Conservation (phyloP, 2,113 vertebrate species). For the Neodon shergylaensis region DNA sequence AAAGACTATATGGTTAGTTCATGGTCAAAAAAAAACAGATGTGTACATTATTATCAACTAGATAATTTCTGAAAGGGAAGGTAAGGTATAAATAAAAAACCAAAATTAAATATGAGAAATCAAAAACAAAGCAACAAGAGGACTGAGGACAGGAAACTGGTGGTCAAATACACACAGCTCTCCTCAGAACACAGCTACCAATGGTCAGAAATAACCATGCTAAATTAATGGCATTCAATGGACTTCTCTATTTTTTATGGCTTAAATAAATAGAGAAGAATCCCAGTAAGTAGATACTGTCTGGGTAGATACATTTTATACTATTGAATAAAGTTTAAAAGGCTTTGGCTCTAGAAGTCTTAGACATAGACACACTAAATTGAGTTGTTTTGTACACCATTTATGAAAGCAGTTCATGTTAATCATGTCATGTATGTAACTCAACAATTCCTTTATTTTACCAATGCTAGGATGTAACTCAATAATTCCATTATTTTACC, state of each 20-base stretch:
- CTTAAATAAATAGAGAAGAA: background rate
- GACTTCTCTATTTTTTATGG: background rate
- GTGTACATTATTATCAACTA: background rate
- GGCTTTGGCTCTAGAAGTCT: background rate
- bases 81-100: background rate
- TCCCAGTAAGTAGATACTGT: background rate
- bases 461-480: background rate
- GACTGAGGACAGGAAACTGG: background rate
- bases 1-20: background rate
- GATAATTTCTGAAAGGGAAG: background rate
- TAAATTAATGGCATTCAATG: background rate
- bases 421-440: slow-evolving; percentile 4
- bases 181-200: background rate
- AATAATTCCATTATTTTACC: background rate
- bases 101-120: background rate
- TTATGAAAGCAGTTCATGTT: slow-evolving; percentile 25
- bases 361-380: background rate
- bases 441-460: background rate
- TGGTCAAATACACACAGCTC: background rate
- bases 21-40: background rate
- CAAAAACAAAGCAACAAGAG: background rate
- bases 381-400: background rate
- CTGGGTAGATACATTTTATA: background rate
- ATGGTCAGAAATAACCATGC: background rate
- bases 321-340: background rate